phyloP scores from a whole-genome alignment of 92 coral and sea anemone genomes.

The Porites evermanni region DNA sequence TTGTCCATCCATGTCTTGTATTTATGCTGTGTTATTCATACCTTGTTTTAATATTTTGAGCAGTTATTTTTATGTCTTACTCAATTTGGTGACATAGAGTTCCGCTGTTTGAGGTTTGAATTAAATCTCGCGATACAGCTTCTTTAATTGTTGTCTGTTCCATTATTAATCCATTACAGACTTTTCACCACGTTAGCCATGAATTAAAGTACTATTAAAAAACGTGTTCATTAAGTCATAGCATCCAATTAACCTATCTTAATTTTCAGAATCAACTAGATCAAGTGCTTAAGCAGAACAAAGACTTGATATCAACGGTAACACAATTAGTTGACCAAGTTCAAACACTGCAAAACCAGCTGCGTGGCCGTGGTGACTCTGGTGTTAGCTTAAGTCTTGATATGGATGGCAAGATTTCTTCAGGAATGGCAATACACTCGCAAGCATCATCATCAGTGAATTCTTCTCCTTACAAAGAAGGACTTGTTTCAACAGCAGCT shows the following conservation, averaged over 20 bases:
- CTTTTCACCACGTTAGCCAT: no score
- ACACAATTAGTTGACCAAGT: conserved; percentile 88
- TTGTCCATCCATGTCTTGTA: no score
- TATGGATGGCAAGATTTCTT: conserved; percentile 43
- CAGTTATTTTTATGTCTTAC: no score
- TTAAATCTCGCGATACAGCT: no score
- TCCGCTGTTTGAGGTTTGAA: no score
- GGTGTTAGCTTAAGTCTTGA: conserved; percentile 40
- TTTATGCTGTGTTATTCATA: no score
- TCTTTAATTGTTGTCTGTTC: no score
- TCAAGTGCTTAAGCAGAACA: conserved; percentile 89
- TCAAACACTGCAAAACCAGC: conserved; percentile 71
- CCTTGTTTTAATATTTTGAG: no score
- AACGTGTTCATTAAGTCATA: neutral
- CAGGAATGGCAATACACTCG: conserved; percentile 21
- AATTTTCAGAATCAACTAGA: conserved; percentile 83
- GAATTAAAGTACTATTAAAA: no score
- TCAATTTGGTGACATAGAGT: no score
- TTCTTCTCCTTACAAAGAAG: conserved; percentile 31
- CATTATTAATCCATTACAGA: no score
- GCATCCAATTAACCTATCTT: neutral
- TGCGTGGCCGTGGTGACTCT: conserved; percentile 43
- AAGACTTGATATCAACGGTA: conserved; percentile 85
- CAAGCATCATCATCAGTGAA: conserved; percentile 45
- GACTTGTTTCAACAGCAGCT: conserved; percentile 11